These are phyloP conservation scores for Callorhinus ursinus DNA, from an alignment of 2,113 vertebrate species.

Conservation along the genomic window DNA sequence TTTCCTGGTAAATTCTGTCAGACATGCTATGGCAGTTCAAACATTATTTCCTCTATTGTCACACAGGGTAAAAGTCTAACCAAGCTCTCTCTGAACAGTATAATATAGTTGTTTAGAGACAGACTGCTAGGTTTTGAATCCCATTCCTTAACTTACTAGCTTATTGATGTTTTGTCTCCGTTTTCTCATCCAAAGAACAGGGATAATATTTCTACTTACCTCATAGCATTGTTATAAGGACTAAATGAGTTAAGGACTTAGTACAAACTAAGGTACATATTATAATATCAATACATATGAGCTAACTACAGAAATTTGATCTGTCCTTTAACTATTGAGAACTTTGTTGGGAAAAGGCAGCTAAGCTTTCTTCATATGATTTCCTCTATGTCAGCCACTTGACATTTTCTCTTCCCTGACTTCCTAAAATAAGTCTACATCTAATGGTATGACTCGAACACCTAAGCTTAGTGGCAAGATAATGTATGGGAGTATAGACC, in stretches of 20 bases:
- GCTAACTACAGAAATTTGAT: neutral
- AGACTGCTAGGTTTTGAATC: neutral
- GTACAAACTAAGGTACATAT: neutral
- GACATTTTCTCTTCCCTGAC: neutral
- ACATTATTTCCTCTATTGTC: neutral
- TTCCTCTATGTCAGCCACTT: neutral
- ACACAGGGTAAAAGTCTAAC: neutral
- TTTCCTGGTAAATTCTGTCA: neutral
- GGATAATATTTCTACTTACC: neutral
- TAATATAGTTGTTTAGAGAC: neutral
- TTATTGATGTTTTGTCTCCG: neutral
- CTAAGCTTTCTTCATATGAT: neutral
- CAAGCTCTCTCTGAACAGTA: neutral
- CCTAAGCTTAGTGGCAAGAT: neutral
- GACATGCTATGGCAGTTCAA: neutral
- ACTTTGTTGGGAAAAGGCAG: neutral
- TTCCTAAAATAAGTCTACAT: neutral
- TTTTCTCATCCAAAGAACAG: neutral
- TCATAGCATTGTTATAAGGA: neutral
- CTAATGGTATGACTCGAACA: neutral
- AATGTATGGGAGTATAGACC: neutral
- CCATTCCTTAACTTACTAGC: neutral
- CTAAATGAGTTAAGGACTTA: neutral
- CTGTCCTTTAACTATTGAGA: neutral
- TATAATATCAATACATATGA: neutral